Base-by-base conservation (phyloP, 2,888 invertebrate genomes). In the Dryobota labecula region DNA sequence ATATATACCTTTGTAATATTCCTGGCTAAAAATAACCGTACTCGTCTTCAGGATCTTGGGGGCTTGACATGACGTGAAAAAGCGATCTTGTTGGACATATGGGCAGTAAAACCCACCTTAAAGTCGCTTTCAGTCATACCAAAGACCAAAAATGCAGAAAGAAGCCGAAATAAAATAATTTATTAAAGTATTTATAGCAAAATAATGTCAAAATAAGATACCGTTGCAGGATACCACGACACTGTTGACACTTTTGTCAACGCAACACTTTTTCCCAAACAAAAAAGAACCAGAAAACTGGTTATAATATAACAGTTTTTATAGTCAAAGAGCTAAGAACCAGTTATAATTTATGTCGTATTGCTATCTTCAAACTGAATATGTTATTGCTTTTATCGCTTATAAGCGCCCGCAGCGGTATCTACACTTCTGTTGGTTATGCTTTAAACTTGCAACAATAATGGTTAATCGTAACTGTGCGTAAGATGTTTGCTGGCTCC, bases 331-430 rank as follows among this genome's bases (percentile, higher is more conserved):
- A 72, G 65, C 65, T 65, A 57, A 58, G 49, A 78, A 78, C 80
- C 80, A 62, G 78, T 80, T 80, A 58, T 79, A 76, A 79, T 80
- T 80, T 80, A 80, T 79, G 67, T 79, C 51, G 43, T 72, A 79
- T 79, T 61, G 76, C 80, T 71, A 79, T 80, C 80, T 79, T 79
- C 45, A 78, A 80, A 76, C 76, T 80, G 71, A 76, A 79, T 79
- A 79, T 79, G 76, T 79, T 79, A 80, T 79, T 80, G 76, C 67
- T 71, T 70, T 71, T 79, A 76, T 72, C 67, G 80, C 47, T 71
- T 68, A 43, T 66, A 65, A 60, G 53, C 66, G 76, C 79, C 76
- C 49, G 67, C 30, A 65, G 79, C 76, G 60, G 64, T 67, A 41
- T 61, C 71, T 61, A 57, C 70, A 74, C 68, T 71, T 69, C 56